A percentile compares a stretch with the other conserved stretches of the same genome.
Evolutionary conservation across 2,888 invertebrate genomes (phyloP).

Genomic region (Xestobium rufovillosum): DNA sequence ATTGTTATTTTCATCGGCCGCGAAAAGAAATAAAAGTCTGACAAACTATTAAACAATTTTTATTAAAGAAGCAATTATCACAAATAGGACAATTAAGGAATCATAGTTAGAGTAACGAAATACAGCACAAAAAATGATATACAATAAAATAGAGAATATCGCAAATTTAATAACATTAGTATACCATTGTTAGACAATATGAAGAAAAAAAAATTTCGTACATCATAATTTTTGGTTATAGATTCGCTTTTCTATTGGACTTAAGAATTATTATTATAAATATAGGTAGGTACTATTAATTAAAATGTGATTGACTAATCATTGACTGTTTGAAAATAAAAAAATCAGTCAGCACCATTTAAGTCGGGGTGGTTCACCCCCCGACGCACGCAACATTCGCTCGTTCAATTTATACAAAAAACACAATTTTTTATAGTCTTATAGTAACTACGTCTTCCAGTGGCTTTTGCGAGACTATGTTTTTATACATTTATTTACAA

Average conservation of each 20-base stretch:
- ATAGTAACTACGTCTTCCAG: conserved; percentile 41
- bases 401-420: conserved; percentile 43
- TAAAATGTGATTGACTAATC: conserved; percentile 41
- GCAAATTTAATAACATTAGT: conserved; percentile 13
- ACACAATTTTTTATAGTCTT: conserved; percentile 40
- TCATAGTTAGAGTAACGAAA: conserved; percentile 37
- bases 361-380: conserved; percentile 24
- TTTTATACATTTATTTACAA: conserved; percentile 32
- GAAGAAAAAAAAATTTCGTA: conserved; percentile 5
- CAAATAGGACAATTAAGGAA: conserved; percentile 45
- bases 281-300: conserved; percentile 27
- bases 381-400: conserved; percentile 36
- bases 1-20: too few species aligned
- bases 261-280: conserved; percentile 24
- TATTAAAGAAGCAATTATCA: conserved; percentile 47
- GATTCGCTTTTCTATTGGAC: conserved; percentile 21
- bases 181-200: not conserved
- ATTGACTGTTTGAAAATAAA: conserved; percentile 37
- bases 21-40: too few species aligned
- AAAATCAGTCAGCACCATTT: conserved; percentile 42
- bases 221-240: conserved; percentile 26
- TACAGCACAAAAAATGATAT: conserved; percentile 33
- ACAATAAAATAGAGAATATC: conserved; percentile 30
- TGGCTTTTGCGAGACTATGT: conserved; percentile 33
- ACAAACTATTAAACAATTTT: conserved; percentile 42